Evolutionary conservation across 64 coral and sea anemone species (phyloP).

Genomic region (Trachythela sp.): DNA sequence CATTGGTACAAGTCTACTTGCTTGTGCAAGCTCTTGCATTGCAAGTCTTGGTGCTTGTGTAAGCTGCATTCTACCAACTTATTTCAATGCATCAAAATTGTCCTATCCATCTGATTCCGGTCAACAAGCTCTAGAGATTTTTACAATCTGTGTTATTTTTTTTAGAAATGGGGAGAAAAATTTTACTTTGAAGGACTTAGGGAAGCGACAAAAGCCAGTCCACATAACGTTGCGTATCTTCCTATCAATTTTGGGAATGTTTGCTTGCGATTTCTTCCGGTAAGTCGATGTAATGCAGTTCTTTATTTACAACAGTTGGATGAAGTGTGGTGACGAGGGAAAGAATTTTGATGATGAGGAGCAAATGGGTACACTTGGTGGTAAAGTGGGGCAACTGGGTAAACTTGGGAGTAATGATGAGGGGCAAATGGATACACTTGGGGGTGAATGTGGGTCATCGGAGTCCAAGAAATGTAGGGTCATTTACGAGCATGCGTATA

Average conservation of each 20-base stretch:
- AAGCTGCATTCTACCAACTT: too few relatives aligned
- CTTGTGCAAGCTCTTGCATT: too few relatives aligned
- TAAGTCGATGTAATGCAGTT: slow-evolving; percentile 39
- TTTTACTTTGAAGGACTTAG: slow-evolving; percentile 93
- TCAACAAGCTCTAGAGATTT: too few relatives aligned
- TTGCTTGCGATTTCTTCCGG: slow-evolving; percentile 85
- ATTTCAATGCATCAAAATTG: too few relatives aligned
- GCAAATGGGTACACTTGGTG: background rate
- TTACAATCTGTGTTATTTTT: too few relatives aligned
- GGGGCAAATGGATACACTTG: background rate
- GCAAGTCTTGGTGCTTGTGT: too few relatives aligned
- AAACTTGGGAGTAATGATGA: too few relatives aligned
- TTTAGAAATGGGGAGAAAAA: slow-evolving; percentile 68
- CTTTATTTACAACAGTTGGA: background rate
- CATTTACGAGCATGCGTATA: background rate
- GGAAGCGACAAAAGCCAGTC: slow-evolving; percentile 59
- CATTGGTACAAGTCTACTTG: too few relatives aligned
- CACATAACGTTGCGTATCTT: slow-evolving; percentile 72
- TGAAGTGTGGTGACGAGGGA: background rate
- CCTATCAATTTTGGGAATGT: slow-evolving; percentile 97
- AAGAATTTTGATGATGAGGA: background rate
- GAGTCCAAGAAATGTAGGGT: background rate
- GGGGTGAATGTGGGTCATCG: background rate
- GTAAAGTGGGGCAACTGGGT: background rate
- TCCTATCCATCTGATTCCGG: too few relatives aligned